These are phyloP conservation scores for Megaceryle torquata DNA, from an alignment of 2,113 vertebrate genomes.

Conservation along the genomic window DNA sequence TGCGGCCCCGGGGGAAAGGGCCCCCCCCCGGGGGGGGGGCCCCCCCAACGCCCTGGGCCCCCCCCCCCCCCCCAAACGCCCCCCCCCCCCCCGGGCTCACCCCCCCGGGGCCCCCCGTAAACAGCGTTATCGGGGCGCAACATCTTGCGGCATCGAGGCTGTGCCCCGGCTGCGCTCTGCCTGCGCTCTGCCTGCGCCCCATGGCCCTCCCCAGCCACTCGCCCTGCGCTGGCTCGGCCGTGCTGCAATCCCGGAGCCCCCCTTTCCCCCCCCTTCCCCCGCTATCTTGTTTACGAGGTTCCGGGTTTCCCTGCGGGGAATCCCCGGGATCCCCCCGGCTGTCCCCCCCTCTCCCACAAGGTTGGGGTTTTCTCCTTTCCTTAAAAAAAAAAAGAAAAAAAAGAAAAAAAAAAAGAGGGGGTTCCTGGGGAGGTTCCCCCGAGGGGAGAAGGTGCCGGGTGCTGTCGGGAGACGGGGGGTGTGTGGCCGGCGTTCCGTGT, in stretches of 20 bases:
- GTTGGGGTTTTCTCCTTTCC: background rate
- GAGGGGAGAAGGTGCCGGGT: fast-evolving
- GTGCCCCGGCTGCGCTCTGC: too few relatives aligned
- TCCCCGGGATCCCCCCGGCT: background rate
- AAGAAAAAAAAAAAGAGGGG: background rate
- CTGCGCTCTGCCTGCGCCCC: too few relatives aligned
- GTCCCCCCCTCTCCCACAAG: fast-evolving
- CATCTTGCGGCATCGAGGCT: too few relatives aligned
- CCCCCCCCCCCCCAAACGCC: too few relatives aligned
- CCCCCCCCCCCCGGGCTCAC: too few relatives aligned
- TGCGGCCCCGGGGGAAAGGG: too few relatives aligned
- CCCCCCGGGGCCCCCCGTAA: too few relatives aligned
- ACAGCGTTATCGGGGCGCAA: too few relatives aligned
- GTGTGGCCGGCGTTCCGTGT: fast-evolving
- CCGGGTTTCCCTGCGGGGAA: slow-evolving; percentile 10
- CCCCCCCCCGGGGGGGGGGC: too few relatives aligned
- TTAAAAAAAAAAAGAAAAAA: too few relatives aligned
- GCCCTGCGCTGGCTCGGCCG: background rate
- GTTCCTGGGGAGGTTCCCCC: background rate
- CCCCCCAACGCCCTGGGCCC: too few relatives aligned
- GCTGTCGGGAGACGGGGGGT: too few relatives aligned
- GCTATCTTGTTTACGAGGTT: background rate
- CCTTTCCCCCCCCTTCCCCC: background rate
- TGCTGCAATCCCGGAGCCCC: background rate
- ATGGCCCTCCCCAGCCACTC: background rate